Percentiles rank a stretch among this genome's conserved stretches.
These are phyloP conservation scores for Alviniconcha strummeri DNA, from an alignment of 2,888 invertebrate genomes.

Conservation along the genomic window DNA sequence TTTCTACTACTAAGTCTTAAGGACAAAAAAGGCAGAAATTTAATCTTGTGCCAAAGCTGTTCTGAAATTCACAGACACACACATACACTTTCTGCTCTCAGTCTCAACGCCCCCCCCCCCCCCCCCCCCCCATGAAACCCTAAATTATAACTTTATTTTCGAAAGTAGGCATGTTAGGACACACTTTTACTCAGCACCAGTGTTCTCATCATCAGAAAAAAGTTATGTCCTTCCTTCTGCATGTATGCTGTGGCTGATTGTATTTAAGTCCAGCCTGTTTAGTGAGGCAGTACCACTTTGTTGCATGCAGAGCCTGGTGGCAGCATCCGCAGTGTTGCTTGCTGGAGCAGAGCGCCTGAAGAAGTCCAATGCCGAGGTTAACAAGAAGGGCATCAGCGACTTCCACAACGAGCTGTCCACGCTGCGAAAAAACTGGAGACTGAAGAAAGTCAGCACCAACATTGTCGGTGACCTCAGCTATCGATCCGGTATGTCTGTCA, in stretches of 20 bases:
- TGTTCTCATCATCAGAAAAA: too few relatives aligned
- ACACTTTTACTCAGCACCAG: too few relatives aligned
- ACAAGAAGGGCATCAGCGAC: conserved; percentile 80
- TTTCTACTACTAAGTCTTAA: too few relatives aligned
- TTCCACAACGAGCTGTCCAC: conserved; percentile 94
- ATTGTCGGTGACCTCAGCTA: conserved; percentile 97
- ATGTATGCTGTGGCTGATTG: too few relatives aligned
- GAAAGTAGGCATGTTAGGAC: too few relatives aligned
- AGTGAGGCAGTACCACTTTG: background rate
- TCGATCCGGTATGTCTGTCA: conserved; percentile 79
- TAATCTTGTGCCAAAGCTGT: background rate
- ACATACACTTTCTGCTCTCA: background rate
- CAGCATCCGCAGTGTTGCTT: conserved; percentile 88
- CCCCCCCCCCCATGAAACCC: too few relatives aligned
- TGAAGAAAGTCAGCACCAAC: conserved; percentile 96
- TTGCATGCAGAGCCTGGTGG: conserved; percentile 81
- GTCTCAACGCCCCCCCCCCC: too few relatives aligned
- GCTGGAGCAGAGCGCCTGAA: conserved; percentile 91
- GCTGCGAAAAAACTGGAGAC: conserved; percentile 93
- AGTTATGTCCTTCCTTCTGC: too few relatives aligned
- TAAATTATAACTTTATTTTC: too few relatives aligned
- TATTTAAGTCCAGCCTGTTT: too few relatives aligned
- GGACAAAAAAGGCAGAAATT: background rate
- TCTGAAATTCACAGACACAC: background rate
- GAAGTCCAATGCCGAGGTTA: conserved; percentile 85